These are phyloP conservation scores for Tenthredo amoena DNA, from an alignment of 2,888 invertebrate genomes.

Conservation along the genomic window DNA sequence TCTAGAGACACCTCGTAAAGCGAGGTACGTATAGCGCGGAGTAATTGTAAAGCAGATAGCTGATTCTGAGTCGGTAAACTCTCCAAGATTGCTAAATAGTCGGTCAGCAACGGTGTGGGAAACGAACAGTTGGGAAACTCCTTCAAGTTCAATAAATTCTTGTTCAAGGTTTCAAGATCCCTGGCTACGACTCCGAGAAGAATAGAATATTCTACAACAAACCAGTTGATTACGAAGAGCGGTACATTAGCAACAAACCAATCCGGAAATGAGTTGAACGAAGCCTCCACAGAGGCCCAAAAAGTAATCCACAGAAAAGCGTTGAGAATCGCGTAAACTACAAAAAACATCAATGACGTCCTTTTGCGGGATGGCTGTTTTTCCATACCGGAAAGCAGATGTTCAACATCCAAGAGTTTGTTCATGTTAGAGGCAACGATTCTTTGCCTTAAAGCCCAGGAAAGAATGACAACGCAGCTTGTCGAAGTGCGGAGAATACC, in stretches of 20 bases:
- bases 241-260: background rate
- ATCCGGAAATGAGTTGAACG: background rate
- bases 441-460: background rate
- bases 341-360: background rate
- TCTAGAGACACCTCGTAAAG: background rate
- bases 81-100: background rate
- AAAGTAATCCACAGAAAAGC: background rate
- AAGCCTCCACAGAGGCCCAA: background rate
- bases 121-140: background rate
- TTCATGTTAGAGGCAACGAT: background rate
- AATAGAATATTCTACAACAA: background rate
- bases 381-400: background rate
- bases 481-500: background rate
- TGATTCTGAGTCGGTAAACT: background rate
- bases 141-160: background rate
- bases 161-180: background rate
- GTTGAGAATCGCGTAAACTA: background rate
- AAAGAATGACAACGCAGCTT: slow-evolving; percentile 6
- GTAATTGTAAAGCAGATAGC: background rate
- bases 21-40: background rate
- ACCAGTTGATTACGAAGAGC: background rate
- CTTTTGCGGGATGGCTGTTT: background rate
- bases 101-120: background rate
- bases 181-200: background rate
- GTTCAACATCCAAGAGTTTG: background rate